These are phyloP conservation scores for Epinephelus lanceolatus DNA, from an alignment of 2,113 vertebrate species.

Conservation along the genomic window DNA sequence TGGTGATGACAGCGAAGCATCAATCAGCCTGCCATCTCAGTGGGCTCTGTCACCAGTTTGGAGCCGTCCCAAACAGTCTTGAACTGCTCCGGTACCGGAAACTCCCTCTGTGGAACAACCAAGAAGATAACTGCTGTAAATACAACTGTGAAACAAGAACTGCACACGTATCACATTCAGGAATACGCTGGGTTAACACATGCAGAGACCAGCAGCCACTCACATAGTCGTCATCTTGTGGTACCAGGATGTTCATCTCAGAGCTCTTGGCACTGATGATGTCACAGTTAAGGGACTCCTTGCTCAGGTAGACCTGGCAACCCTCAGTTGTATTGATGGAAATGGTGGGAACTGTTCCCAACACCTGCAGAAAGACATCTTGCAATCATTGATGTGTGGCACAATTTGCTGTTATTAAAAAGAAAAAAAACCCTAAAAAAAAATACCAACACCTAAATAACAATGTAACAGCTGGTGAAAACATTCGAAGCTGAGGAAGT, in stretches of 20 bases:
- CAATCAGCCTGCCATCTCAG: conserved; percentile 93
- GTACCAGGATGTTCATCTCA: conserved; percentile 96
- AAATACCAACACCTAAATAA: background rate
- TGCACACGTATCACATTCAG: background rate
- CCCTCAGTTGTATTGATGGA: conserved; percentile 99
- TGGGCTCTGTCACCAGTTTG: conserved; percentile 95
- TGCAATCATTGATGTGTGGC: background rate
- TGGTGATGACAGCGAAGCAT: background rate
- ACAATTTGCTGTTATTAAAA: background rate
- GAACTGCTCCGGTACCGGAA: conserved; percentile 97
- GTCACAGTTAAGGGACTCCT: conserved; percentile 91
- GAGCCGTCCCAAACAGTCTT: conserved; percentile 96
- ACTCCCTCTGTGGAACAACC: conserved; percentile 90
- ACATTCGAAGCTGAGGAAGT: no score
- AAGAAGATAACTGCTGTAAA: background rate
- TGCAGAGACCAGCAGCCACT: conserved; percentile 71
- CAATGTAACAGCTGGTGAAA: background rate
- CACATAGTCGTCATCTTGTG: conserved; percentile 93
- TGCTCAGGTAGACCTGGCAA: conserved; percentile 96
- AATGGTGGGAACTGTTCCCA: conserved; percentile 96
- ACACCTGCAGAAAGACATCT: conserved; percentile 85
- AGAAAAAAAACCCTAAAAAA: background rate
- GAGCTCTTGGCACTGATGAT: conserved; percentile 98
- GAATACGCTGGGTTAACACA: background rate
- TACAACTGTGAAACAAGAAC: background rate